Conservation (phyloP, 2,113 vertebrate genomes). For the Chamaea fasciata region DNA sequence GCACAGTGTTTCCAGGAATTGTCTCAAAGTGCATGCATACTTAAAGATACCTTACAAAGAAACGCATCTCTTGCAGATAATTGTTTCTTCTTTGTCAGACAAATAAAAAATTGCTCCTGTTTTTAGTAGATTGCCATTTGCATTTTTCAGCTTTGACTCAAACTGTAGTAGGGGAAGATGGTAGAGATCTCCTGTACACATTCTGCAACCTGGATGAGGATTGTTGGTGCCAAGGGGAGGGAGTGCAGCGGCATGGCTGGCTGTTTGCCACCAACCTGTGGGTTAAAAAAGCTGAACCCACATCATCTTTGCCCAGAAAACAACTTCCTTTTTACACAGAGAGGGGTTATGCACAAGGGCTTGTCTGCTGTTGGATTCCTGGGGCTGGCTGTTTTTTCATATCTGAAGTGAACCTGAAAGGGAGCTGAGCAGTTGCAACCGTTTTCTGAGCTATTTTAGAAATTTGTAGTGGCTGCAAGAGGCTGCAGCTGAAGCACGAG, state of each 20-base stretch:
- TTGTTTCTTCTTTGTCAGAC: neutral
- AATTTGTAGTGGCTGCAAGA: neutral
- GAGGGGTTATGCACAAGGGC: neutral
- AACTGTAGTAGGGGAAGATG: neutral
- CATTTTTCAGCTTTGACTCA: neutral
- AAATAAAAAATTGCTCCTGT: neutral
- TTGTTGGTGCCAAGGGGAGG: neutral
- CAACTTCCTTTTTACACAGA: neutral
- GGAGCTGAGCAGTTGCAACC: neutral
- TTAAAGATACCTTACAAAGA: neutral
- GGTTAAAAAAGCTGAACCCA: neutral
- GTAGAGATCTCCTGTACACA: neutral
- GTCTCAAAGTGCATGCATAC: neutral
- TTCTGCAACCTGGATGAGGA: neutral
- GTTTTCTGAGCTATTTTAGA: neutral
- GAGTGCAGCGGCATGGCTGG: accelerated
- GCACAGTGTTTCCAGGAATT: neutral
- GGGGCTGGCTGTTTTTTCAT: neutral
- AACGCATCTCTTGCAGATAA: neutral
- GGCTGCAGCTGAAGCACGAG: accelerated
- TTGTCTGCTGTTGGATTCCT: accelerated
- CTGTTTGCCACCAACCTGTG: neutral
- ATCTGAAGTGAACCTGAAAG: neutral
- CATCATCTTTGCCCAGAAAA: accelerated
- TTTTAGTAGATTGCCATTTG: neutral